Conservation (phyloP, 2,113 vertebrate genomes). For the Heloderma charlesbogerti region DNA sequence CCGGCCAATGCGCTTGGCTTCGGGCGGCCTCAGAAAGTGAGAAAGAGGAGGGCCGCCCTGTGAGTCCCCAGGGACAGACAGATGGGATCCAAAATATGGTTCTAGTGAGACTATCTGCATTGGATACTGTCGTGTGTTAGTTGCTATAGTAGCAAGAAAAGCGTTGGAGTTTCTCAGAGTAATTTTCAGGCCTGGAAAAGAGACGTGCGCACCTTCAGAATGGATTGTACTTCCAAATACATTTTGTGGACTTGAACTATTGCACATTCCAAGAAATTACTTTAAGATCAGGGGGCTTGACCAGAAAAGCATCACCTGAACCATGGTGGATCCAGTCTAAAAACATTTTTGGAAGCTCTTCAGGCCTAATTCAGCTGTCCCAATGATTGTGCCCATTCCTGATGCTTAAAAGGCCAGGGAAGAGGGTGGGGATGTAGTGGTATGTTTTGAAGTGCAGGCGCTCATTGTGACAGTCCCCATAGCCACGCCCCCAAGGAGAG, state of each 20-base stretch:
- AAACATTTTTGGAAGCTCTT: background rate
- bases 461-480: too few relatives aligned
- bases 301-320: background rate
- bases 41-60: too few relatives aligned
- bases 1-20: background rate
- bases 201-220: background rate
- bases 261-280: background rate
- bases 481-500: too few relatives aligned
- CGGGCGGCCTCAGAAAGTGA: background rate
- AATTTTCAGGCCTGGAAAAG: background rate
- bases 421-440: background rate
- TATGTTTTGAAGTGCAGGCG: too few relatives aligned
- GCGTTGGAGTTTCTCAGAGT: background rate
- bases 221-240: background rate
- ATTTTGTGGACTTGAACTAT: background rate
- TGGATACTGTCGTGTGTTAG: background rate
- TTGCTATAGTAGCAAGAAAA: slow-evolving; percentile 24
- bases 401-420: background rate
- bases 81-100: background rate
- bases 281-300: background rate
- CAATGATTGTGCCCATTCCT: background rate
- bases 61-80: background rate
- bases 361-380: background rate
- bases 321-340: background rate
- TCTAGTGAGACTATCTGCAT: background rate